These are phyloP conservation scores for Remorina albescens DNA, from an alignment of 2,797 vertebrate genomes.

Conservation along the genomic window DNA sequence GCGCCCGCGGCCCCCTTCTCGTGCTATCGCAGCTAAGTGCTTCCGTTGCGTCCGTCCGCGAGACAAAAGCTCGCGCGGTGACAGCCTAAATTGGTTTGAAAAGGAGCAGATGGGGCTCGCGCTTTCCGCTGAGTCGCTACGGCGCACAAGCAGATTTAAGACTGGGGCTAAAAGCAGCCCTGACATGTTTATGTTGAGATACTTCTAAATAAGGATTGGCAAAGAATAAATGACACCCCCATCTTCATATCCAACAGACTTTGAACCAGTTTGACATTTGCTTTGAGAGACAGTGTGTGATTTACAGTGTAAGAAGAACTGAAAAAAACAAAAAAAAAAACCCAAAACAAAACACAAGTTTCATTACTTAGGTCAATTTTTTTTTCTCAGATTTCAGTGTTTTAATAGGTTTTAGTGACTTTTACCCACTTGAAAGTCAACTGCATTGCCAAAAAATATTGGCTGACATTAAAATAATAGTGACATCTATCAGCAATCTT, in stretches of 20 bases:
- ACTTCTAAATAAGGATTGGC: constrained; percentile 29
- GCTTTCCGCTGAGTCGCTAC: constrained; percentile 65
- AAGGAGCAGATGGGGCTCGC: constrained; percentile 95
- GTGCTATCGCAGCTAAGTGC: constrained; percentile 44
- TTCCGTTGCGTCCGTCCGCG: constrained; percentile 83
- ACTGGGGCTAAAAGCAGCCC: constrained; percentile 55
- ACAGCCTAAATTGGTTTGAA: constrained; percentile 92
- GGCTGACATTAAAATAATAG: background rate
- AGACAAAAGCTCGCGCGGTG: constrained; percentile 93
- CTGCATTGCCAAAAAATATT: background rate
- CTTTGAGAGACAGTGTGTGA: background rate
- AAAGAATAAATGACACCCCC: constrained; percentile 32
- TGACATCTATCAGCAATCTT: background rate
- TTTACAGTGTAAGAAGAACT: too few relatives aligned
- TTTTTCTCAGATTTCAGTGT: too few relatives aligned
- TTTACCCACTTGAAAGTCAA: too few relatives aligned
- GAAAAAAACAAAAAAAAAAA: too few relatives aligned
- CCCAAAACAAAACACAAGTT: too few relatives aligned
- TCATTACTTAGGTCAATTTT: too few relatives aligned
- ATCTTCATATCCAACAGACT: constrained; percentile 21
- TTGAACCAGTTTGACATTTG: constrained; percentile 23
- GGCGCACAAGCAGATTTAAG: constrained; percentile 59
- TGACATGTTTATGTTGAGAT: constrained; percentile 71
- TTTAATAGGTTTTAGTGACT: too few relatives aligned
- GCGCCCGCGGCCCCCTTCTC: background rate